These are phyloP conservation scores for Phortica variegata DNA, from an alignment of 1,140 invertebrate species.

Conservation along the genomic window DNA sequence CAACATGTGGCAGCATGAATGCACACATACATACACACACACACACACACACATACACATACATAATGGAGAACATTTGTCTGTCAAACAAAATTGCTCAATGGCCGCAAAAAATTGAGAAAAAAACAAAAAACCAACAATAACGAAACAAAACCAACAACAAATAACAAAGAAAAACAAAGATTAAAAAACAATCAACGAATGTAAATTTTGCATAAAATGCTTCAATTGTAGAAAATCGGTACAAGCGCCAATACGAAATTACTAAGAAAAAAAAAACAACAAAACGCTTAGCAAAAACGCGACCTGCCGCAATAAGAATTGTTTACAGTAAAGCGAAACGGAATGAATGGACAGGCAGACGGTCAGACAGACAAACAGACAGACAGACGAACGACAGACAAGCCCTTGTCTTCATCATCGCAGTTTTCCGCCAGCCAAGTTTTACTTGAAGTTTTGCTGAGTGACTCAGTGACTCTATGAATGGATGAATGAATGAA, in stretches of 20 bases:
- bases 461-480: conserved; percentile 33
- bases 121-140: neutral
- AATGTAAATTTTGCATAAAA: conserved; percentile 48
- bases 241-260: conserved; percentile 41
- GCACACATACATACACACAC: neutral
- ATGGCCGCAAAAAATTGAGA: conserved; percentile 9
- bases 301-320: conserved; percentile 23
- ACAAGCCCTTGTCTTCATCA: conserved; percentile 11
- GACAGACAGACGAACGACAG: conserved; percentile 7
- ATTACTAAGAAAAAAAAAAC: conserved; percentile 18
- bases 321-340: neutral
- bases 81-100: conserved; percentile 54
- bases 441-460: conserved; percentile 1
- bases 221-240: conserved; percentile 52
- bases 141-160: conserved; percentile 19
- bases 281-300: conserved; percentile 14
- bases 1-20: conserved; percentile 21
- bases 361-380: conserved; percentile 1
- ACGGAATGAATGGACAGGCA: neutral
- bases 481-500: conserved; percentile 10
- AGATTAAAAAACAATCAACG: conserved; percentile 34
- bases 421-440: too few relatives aligned
- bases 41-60: too few relatives aligned
- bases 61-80: conserved; percentile 27
- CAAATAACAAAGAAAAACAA: conserved; percentile 16